These are phyloP conservation scores for Otus sunia DNA, from an alignment of 2,113 vertebrate species.

Conservation along the genomic window DNA sequence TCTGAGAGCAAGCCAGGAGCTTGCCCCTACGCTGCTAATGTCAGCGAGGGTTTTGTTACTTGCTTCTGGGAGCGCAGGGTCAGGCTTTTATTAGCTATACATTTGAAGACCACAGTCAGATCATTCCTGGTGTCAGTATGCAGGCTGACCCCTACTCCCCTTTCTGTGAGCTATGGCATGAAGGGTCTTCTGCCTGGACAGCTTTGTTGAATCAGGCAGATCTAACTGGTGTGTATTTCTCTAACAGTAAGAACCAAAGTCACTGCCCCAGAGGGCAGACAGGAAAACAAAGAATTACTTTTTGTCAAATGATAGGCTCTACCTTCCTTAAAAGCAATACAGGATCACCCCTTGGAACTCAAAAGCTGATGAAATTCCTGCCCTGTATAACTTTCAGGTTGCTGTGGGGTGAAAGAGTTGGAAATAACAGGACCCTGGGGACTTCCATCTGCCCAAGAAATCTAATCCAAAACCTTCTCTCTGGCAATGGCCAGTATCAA, in stretches of 20 bases:
- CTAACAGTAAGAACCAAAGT: background rate
- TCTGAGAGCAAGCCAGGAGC: accelerated
- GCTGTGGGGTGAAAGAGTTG: background rate
- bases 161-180: background rate
- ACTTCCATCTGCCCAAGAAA: background rate
- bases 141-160: background rate
- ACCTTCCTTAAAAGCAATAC: background rate
- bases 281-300: background rate
- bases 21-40: background rate
- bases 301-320: background rate
- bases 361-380: background rate
- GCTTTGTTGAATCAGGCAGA: background rate
- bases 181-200: background rate
- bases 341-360: background rate
- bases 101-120: background rate
- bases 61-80: background rate
- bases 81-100: background rate
- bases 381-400: background rate
- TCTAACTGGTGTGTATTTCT: background rate
- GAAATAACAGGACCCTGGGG: conserved; percentile 24
- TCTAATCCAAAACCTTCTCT: background rate
- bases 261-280: background rate
- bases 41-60: background rate
- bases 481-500: background rate
- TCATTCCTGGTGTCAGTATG: background rate